Evolutionary conservation across 2,797 vertebrate species (phyloP).

Genomic region (Botia kubotai): DNA sequence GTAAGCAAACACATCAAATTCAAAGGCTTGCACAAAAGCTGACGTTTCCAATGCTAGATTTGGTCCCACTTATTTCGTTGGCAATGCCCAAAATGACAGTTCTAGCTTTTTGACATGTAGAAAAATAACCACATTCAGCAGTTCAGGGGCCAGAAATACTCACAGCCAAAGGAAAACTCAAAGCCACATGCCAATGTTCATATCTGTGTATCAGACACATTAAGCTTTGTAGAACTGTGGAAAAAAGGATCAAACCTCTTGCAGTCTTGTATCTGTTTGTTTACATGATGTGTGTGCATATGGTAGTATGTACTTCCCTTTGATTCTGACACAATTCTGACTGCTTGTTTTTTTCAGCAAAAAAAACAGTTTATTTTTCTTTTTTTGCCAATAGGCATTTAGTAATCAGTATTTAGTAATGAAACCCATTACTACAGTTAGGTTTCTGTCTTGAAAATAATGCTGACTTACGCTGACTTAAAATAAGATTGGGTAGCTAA

Average conservation of each 20-base stretch:
- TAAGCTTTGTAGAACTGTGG: not conserved
- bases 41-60: conserved; percentile 14
- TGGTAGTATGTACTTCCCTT: not conserved
- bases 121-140: conserved; percentile 21
- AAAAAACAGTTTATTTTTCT: too few species aligned
- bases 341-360: too few species aligned
- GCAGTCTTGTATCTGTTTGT: not conserved
- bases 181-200: not conserved
- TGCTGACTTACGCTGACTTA: too few species aligned
- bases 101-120: conserved; percentile 4
- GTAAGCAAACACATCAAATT: conserved; percentile 41
- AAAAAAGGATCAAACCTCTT: not conserved
- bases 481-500: too few species aligned
- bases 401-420: too few species aligned
- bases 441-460: too few species aligned
- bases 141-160: conserved; percentile 11
- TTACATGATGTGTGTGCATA: not conserved
- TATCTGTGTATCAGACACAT: not conserved
- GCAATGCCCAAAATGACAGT: conserved; percentile 5
- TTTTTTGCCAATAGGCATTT: too few species aligned
- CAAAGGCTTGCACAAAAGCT: not conserved
- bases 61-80: conserved; percentile 17
- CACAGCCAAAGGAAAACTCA: not conserved
- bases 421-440: too few species aligned
- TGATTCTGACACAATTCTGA: too few species aligned